Conservation (phyloP, 2,797 vertebrate species). For the Sebastiscus albofasciatus region DNA sequence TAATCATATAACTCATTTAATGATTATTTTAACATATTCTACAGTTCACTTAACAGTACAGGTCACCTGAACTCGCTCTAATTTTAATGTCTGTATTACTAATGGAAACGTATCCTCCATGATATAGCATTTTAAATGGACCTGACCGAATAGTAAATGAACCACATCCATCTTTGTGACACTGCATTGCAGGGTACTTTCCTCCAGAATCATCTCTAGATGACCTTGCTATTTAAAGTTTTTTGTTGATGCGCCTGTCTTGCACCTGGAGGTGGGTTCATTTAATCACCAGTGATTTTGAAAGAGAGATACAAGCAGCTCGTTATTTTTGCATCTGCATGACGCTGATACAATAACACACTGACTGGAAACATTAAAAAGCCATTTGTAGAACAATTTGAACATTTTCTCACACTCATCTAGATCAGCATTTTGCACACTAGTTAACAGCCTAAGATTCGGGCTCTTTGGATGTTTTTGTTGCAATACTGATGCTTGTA, state of each 20-base stretch:
- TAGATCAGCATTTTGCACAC: not conserved
- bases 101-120: conserved; percentile 74
- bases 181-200: conserved; percentile 71
- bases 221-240: conserved; percentile 81
- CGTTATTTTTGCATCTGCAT: conserved; percentile 1
- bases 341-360: not conserved
- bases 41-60: conserved; percentile 57
- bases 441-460: not conserved
- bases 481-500: not conserved
- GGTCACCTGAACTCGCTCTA: conserved; percentile 67
- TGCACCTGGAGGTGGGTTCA: conserved; percentile 46
- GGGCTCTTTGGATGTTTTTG: not conserved
- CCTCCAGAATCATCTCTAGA: conserved; percentile 74
- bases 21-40: conserved; percentile 39
- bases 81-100: conserved; percentile 78
- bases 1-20: conserved; percentile 25
- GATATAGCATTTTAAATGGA: conserved; percentile 82
- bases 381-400: not conserved
- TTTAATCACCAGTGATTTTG: conserved; percentile 51
- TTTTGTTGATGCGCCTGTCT: conserved; percentile 64
- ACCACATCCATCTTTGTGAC: conserved; percentile 83
- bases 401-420: not conserved
- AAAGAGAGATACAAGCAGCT: conserved; percentile 10
- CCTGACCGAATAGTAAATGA: conserved; percentile 82
- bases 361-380: conserved; percentile 14